Evolutionary conservation across 2,797 vertebrate species (phyloP).

Genomic region (Astyanax mexicanus): DNA sequence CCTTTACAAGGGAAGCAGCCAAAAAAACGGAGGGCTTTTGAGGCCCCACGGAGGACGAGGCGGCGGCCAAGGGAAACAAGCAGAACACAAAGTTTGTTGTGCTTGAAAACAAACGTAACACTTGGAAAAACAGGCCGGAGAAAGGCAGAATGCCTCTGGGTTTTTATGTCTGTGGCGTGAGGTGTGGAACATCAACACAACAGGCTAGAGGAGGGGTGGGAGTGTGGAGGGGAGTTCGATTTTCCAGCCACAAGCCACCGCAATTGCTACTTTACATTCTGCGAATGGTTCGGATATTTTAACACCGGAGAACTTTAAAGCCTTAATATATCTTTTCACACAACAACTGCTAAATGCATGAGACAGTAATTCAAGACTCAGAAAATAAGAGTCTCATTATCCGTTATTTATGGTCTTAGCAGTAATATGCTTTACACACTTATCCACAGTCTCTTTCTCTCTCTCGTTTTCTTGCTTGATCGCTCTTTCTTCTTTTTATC

Average conservation of each 20-base stretch:
- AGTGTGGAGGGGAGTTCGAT: conserved; percentile 59
- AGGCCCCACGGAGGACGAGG: conserved; percentile 65
- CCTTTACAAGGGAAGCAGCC: conserved; percentile 71
- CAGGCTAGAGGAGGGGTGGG: conserved; percentile 33
- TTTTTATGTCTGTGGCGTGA: conserved; percentile 68
- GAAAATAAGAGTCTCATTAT: conserved; percentile 30
- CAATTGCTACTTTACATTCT: conserved; percentile 66
- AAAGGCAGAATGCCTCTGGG: conserved; percentile 68
- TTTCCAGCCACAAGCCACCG: conserved; percentile 66
- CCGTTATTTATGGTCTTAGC: neutral
- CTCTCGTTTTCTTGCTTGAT: no score
- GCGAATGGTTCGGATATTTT: conserved; percentile 57
- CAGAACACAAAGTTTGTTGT: conserved; percentile 79
- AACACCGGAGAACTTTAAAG: conserved; percentile 60
- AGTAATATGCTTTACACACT: neutral
- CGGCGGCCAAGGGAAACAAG: conserved; percentile 80
- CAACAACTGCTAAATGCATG: conserved; percentile 25
- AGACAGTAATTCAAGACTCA: conserved; percentile 15
- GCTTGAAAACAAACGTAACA: conserved; percentile 79
- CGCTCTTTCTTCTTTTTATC: neutral
- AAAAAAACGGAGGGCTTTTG: conserved; percentile 66
- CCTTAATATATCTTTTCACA: conserved; percentile 44
- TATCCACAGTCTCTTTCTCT: neutral
- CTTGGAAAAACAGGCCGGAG: conserved; percentile 77
- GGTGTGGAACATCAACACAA: conserved; percentile 58